Conservation (phyloP, 2,113 vertebrate genomes). For the Cyanocitta stelleri region DNA sequence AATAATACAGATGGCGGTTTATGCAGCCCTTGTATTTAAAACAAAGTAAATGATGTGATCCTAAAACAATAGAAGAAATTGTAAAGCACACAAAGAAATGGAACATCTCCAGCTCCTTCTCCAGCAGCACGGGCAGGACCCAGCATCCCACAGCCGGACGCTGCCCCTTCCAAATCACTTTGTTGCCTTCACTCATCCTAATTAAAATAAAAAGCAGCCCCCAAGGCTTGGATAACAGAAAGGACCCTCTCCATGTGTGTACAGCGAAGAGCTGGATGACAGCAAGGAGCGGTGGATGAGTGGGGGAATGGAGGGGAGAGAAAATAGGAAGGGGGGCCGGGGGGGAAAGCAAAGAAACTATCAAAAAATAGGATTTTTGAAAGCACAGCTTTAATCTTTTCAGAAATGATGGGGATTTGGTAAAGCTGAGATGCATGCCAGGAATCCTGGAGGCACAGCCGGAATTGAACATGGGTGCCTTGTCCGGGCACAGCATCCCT, state of each 20-base stretch:
- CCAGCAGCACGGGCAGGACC: fast-evolving
- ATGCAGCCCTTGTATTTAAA: constrained; percentile 37
- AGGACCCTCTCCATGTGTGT: not conserved
- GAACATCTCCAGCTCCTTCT: not conserved
- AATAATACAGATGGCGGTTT: constrained; percentile 40
- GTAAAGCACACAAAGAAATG: not conserved
- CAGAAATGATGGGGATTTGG: not conserved
- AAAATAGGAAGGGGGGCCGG: not conserved
- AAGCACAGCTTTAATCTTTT: not conserved
- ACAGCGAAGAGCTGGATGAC: not conserved
- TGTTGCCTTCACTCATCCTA: constrained; percentile 25
- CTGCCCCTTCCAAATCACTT: constrained; percentile 39
- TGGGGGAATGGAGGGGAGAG: not conserved
- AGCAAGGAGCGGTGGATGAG: not conserved
- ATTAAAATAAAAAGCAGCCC: constrained; percentile 41
- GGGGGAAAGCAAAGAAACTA: not conserved
- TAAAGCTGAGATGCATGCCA: not conserved
- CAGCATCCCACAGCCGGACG: constrained; percentile 17
- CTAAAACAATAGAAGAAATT: constrained; percentile 21
- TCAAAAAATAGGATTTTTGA: not conserved
- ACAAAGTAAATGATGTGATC: constrained; percentile 40
- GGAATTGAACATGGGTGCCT: not conserved
- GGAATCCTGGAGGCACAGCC: not conserved
- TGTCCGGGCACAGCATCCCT: fast-evolving
- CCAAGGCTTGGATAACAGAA: not conserved